Conservation (phyloP, 2,113 vertebrate genomes). For the Myiagra hebetior region DNA sequence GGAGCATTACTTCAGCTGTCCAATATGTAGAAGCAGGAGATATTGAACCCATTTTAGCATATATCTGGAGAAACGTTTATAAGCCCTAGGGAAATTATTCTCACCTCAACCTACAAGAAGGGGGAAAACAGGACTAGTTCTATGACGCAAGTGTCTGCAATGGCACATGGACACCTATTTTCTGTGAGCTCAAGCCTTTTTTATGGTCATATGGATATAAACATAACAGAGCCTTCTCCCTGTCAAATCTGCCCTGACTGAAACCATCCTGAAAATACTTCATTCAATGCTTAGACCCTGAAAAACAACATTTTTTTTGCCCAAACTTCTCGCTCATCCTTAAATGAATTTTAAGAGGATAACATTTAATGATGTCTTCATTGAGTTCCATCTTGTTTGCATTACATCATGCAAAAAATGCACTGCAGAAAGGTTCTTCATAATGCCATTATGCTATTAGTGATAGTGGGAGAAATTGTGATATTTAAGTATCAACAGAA, state of each 20-base stretch:
- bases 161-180: accelerated
- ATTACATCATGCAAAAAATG: neutral
- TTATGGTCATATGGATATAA: neutral
- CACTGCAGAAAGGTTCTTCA: neutral
- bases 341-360: neutral
- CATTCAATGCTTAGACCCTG: neutral
- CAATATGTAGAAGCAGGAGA: neutral
- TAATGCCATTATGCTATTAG: neutral
- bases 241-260: neutral
- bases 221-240: neutral
- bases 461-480: neutral
- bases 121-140: neutral
- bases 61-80: neutral
- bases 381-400: neutral
- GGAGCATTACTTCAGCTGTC: neutral
- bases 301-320: neutral
- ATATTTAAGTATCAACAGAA: conserved; percentile 22
- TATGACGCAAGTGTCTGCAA: neutral
- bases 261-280: neutral
- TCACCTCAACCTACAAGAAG: neutral
- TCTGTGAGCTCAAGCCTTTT: neutral
- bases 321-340: neutral
- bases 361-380: neutral
- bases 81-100: neutral
- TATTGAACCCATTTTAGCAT: neutral